These are phyloP conservation scores for Petrocephalus microphthalmus DNA, from an alignment of 2,113 vertebrate genomes.

Conservation along the genomic window DNA sequence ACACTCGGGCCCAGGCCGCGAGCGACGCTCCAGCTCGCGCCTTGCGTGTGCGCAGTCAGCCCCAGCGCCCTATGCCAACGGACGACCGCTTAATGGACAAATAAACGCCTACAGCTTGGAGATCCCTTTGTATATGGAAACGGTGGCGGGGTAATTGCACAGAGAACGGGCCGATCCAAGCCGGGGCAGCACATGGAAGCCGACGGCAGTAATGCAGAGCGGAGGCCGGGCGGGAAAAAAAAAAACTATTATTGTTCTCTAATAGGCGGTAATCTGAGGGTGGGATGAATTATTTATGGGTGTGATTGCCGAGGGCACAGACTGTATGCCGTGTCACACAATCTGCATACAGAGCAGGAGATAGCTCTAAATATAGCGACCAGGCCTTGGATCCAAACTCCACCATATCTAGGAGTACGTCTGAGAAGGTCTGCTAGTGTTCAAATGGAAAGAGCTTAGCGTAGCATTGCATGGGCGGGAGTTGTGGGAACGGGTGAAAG, in stretches of 20 bases:
- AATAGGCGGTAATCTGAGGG: conserved; percentile 20
- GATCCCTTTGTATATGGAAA: neutral
- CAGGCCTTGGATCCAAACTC: neutral
- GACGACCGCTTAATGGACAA: neutral
- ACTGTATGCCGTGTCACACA: conserved; percentile 10
- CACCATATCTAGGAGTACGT: neutral
- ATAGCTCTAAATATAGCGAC: neutral
- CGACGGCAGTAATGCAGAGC: neutral
- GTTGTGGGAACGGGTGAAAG: neutral
- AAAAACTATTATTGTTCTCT: conserved; percentile 21
- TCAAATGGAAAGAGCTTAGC: neutral
- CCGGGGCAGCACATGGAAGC: neutral
- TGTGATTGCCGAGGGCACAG: conserved; percentile 15
- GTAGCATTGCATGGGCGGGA: neutral
- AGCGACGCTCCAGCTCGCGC: neutral
- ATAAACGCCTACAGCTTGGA: neutral
- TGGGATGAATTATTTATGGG: conserved; percentile 21
- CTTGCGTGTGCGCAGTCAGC: neutral
- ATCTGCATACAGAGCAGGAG: conserved; percentile 6
- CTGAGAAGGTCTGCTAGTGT: neutral
- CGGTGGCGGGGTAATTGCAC: neutral
- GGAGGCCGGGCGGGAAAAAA: neutral
- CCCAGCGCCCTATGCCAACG: neutral
- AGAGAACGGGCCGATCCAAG: neutral
- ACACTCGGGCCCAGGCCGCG: neutral